Base-by-base conservation (phyloP, 2,113 vertebrate genomes). In the Terrapene triunguis region DNA sequence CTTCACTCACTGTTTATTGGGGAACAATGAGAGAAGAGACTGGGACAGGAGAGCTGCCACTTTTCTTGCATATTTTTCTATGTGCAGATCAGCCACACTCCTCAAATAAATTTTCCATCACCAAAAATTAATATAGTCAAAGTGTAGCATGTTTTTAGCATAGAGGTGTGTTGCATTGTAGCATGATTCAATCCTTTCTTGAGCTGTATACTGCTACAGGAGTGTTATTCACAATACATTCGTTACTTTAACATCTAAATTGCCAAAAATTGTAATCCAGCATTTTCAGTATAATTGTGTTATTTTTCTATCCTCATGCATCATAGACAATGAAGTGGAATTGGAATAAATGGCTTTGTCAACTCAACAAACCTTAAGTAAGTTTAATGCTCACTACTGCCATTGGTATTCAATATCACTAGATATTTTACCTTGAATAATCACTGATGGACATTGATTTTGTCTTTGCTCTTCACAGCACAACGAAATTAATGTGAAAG, bases 361-460 rank as follows among this genome's bases (percentile, higher is more conserved):
- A 98, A 97, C 96, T 95, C 95, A 90, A 97, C 96, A 98, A 96
- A 95, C 88, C 97, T 98, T 98, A 98, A 98, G 97, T 98, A 98
- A 98, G 97, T 98, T 98, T 98, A 98, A 98, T 98, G 96, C 91
- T 96, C 91, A 84, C 90, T 86, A 55, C 90, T 96, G 92, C 97
- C 97, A 98, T 95, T 98, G 98, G 95, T 98, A 98, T 98, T 98
- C 98, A 98, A 97, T 98, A 98, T 98, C 95, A 82, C 98, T 96
- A 97, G 98, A 98, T 98, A 98, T 98, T 98, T 98, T 98, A 97
- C 97, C 98, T 98, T 98, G 98, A 98, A 98, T 98, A 98, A 98
- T 98, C 98, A 98, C 98, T 98, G 98, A 98, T 98, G 98, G 98
- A 98, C 98, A 98, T 98, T 98, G 98, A 98, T 99, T 98, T 98